Base-by-base conservation (phyloP, 2,113 vertebrate species). In the Pica pica region DNA sequence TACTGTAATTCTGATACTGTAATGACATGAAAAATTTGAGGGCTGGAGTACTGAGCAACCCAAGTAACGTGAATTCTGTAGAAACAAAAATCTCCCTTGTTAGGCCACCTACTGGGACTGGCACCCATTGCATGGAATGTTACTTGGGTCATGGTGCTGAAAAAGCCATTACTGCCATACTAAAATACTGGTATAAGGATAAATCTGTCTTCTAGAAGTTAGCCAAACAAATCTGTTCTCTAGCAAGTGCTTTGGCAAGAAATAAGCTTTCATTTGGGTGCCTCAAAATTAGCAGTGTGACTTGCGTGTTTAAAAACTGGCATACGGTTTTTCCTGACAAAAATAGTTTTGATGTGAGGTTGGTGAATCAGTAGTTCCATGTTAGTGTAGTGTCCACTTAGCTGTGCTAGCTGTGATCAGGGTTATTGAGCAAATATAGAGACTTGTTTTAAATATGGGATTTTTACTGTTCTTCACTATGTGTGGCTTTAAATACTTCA, bases 211-310 rank as follows among this genome's bases (percentile, higher is more conserved):
- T 91, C 71, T 55, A 80, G 61, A 96, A 96, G 92, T 93, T 96
- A 96, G 79, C 88, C 90, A 94, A 94, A 94, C 83, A 95, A 95
- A 97, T 94, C 85, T 92, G 90, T 94, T 94, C 73, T 75, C 56
- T 78, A 92, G 52, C 79, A 92, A 96, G 87, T 89, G 75, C 75
- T 80, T 93, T 95, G 90, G 90, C 94, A 96, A 96, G 92, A 95
- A 93, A 56, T 18, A 63, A 90, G 76, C 76, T 92, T 95, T 92
- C 71, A 89, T 93, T 95, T 96, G 90, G 60, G 76, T 94, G 84
- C 55, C 41, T 95, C 67, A 86, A 64, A 96, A 88, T 74, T 78
- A 96, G 73, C 77, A 87, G 69, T 71, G 76, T 82, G 91, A 84
- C 44, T 92, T 89, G 80, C 0, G 30, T 95, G 73, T 87, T 86